These are phyloP conservation scores for Crossaster papposus DNA, from an alignment of 53 echinoderm and acorn worm species.

Conservation along the genomic window DNA sequence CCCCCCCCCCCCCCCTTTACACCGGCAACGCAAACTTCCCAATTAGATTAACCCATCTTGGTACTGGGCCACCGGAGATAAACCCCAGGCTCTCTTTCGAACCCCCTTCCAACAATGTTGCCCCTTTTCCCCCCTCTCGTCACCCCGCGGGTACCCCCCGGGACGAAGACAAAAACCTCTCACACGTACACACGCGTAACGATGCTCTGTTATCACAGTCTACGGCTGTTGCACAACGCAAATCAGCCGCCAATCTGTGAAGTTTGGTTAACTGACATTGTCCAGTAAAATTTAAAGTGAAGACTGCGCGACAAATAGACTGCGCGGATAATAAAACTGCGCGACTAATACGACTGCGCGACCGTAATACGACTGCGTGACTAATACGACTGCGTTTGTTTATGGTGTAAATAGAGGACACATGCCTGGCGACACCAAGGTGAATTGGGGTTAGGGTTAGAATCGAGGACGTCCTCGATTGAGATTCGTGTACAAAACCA, in stretches of 20 bases:
- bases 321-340: too few species aligned
- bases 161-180: not conserved
- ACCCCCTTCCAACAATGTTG: conserved; percentile 22
- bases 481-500: too few species aligned
- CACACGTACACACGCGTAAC: not conserved
- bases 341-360: too few species aligned
- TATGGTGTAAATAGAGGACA: too few species aligned
- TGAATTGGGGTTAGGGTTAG: too few species aligned
- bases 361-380: too few species aligned
- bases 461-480: too few species aligned
- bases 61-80: conserved; percentile 56
- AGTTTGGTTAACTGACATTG: not conserved
- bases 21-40: conserved; percentile 72
- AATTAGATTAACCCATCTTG: conserved; percentile 59
- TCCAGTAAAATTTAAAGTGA: not conserved
- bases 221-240: conserved; percentile 24
- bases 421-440: too few species aligned
- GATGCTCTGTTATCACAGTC: not conserved
- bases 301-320: too few species aligned
- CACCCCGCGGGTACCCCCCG: not conserved
- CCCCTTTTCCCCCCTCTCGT: conserved; percentile 14
- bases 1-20: conserved; percentile 23
- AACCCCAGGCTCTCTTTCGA: conserved; percentile 19
- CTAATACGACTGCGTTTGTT: too few species aligned
- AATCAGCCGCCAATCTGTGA: not conserved